Conservation (phyloP, 2,113 vertebrate genomes). For the Monopterus albus region DNA sequence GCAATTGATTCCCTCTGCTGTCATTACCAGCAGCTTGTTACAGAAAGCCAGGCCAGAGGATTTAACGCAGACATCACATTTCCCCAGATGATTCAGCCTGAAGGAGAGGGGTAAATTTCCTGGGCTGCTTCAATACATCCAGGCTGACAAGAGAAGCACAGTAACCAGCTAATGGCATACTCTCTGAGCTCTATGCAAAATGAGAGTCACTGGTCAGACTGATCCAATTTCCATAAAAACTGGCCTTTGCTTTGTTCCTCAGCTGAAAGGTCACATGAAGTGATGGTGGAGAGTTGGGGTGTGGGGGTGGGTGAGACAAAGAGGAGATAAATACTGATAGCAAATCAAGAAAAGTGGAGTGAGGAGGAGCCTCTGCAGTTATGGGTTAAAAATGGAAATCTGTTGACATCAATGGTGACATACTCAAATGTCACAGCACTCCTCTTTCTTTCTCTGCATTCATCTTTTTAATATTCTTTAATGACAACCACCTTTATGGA, state of each 20-base stretch:
- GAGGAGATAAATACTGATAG: not conserved
- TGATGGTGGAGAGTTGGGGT: too few relatives aligned
- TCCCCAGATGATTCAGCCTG: constrained; percentile 34
- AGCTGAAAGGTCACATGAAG: constrained; percentile 15
- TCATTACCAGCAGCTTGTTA: constrained; percentile 40
- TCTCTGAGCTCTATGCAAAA: constrained; percentile 51
- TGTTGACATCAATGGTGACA: constrained; percentile 12
- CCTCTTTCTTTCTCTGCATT: constrained; percentile 8
- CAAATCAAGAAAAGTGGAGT: not conserved
- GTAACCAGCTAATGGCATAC: constrained; percentile 26
- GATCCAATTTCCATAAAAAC: constrained; percentile 49
- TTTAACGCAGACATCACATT: constrained; percentile 38
- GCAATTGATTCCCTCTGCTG: constrained; percentile 43
- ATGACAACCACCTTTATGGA: constrained; percentile 11
- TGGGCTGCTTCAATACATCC: not conserved
- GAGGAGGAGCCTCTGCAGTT: not conserved
- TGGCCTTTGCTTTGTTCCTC: constrained; percentile 15
- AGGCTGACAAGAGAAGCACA: constrained; percentile 13
- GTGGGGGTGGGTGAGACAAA: too few relatives aligned
- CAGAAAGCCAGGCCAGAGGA: not conserved
- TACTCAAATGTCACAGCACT: constrained; percentile 28
- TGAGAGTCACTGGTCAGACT: constrained; percentile 28
- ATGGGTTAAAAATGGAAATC: constrained; percentile 28
- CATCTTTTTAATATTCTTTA: constrained; percentile 7
- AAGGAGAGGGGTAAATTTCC: constrained; percentile 15